Conservation (phyloP, 2,888 invertebrate species). For the Mongoloraphidia duomilia region DNA sequence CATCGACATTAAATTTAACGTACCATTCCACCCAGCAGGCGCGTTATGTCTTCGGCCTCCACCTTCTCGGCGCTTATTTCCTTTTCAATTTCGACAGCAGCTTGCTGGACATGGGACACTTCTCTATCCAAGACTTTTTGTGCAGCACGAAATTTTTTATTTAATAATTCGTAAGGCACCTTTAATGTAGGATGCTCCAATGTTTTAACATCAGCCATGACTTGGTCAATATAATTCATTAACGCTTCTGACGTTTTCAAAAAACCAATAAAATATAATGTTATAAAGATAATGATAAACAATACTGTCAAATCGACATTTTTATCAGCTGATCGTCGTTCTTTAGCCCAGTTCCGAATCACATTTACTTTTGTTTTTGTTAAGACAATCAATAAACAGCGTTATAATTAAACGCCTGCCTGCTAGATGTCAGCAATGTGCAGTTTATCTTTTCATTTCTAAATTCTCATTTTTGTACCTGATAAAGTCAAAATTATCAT, state of each 20-base stretch:
- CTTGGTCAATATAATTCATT: neutral
- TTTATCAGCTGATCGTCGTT: neutral
- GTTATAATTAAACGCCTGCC: too few species aligned
- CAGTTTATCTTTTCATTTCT: too few species aligned
- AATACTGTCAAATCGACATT: slow-evolving; percentile 3
- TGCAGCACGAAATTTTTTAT: slow-evolving; percentile 90
- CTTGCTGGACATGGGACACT: slow-evolving; percentile 72
- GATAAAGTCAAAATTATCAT: too few species aligned
- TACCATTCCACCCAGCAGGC: slow-evolving; percentile 72
- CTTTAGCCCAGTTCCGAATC: too few species aligned
- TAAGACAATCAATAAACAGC: too few species aligned
- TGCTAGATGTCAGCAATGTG: too few species aligned
- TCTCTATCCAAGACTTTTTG: slow-evolving; percentile 91
- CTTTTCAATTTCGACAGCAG: slow-evolving; percentile 65
- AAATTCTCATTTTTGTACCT: too few species aligned
- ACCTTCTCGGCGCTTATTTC: slow-evolving; percentile 44
- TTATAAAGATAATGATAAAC: neutral
- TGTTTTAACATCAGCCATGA: slow-evolving; percentile 87
- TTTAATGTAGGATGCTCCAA: slow-evolving; percentile 93
- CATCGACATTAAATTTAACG: slow-evolving; percentile 3
- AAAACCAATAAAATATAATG: neutral
- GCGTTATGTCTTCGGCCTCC: slow-evolving; percentile 57
- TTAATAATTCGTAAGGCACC: slow-evolving; percentile 95
- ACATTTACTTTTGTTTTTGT: too few species aligned
- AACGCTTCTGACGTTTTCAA: neutral